Evolutionary conservation across 2,797 vertebrate species (phyloP), one percentile per base, ranked within the genome.

Genomic region (Poeciliopsis paucimaculata): DNA sequence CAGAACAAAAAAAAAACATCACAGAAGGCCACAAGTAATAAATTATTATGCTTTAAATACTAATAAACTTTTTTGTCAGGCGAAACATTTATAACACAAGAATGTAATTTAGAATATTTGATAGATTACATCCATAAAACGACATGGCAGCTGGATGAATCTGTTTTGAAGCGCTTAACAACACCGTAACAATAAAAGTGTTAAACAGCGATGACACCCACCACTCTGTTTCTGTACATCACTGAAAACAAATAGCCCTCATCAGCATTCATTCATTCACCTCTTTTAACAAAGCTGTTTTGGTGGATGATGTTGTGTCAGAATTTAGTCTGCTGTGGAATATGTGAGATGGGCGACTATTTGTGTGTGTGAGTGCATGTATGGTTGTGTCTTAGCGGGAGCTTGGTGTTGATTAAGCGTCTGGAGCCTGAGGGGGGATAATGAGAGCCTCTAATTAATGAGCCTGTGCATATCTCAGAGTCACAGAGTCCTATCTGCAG

Each of bases 371-470:
- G 73, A 46, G 88, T 79, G 73, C 75, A 78, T 88, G 86, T 73
- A 81, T 79, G 88, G 84, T 57, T 84, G 92, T 88, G 91, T 93
- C 91, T 93, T 90, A 86, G 84, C 90, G 82, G 83, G 90, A 94
- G 91, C 90, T 93, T 55, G 87, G 92, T 94, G 91, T 94, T 95
- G 94, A 94, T 94, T 93, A 94, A 94, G 91, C 91, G 94, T 95
- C 94, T 95, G 89, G 84, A 93, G 93, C 94, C 92, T 86, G 83
- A 92, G 91, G 93, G 92, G 91, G 92, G 88, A 94, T 95, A 95
- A 95, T 94, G 94, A 94, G 93, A 94, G 93, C 82, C 85, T 94
- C 91, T 95, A 95, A 95, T 95, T 96, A 96, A 96, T 94, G 93
- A 95, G 94, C 90, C 91, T 82, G 89, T 82, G 91, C 90, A 91